Base-by-base conservation (phyloP, 2,797 vertebrate species). In the Brotula barbata region DNA sequence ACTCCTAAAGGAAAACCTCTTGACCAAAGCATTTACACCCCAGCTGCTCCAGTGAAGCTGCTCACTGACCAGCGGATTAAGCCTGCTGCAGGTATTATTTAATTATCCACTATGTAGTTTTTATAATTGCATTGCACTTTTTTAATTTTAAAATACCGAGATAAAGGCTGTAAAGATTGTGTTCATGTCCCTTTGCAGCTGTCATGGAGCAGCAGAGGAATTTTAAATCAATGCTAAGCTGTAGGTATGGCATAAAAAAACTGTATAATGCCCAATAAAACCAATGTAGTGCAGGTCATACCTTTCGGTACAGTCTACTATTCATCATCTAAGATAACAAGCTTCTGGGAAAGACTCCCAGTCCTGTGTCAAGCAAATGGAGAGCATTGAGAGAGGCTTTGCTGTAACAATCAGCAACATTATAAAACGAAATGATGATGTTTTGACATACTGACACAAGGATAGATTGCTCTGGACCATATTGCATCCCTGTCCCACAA, bases 381-480 rank as follows among this genome's bases (percentile, higher is more conserved):
- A 80, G 55, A 73, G 48, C 40, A 76, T 70, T 77, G 63, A 71
- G 64, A 71, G 66, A 74, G 69, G 71, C 68, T 82, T 77, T 80
- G 66, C 62, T 62, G 64, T 78, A 73, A 77, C 84, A 84, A 88
- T 78, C 75, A 78, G 75, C 63, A 73, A 67, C 77, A 81, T 83
- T 79, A 84, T 80, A 83, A 87, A 86, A 87, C 80, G 58, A 73
- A 88, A 82, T 78, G 81, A 85, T 84, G 67, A 67, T 77, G 78
- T 88, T 87, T 86, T 88, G 83, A 88, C 85, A 88, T 82, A 84
- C 82, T 88, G 85, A 88, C 86, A 82, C 61, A 40, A 76, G 66
- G 78, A 84, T 88, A 93, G 90, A 94, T 94, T 93, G 93, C 89
- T 91, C 81, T 91, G 90, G 84, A 91, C 90, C 89, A 75, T 87